Conservation (phyloP, 2,113 vertebrate species). For the Misgurnus mizolepis region DNA sequence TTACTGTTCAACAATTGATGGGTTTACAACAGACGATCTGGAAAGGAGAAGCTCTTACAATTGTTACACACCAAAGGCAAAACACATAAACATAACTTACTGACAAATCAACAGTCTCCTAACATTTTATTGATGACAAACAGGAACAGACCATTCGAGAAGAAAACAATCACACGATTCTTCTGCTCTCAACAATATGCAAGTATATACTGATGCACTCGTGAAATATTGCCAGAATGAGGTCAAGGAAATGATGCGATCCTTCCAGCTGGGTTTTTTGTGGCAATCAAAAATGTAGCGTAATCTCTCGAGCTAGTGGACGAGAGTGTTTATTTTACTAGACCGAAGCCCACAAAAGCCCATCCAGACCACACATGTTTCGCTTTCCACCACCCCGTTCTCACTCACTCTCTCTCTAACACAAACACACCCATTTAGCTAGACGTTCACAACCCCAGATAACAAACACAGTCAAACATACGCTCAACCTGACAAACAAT, state of each 20-base stretch:
- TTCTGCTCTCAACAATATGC: constrained; percentile 1
- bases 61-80: not conserved
- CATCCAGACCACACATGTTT: constrained; percentile 28
- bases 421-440: constrained; percentile 28
- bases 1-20: constrained; percentile 16
- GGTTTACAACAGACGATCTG: constrained; percentile 12
- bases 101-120: not conserved
- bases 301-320: constrained; percentile 27
- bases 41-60: constrained; percentile 7
- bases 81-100: constrained; percentile 17
- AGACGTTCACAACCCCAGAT: not conserved
- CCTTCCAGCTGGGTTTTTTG: constrained; percentile 31
- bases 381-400: not conserved
- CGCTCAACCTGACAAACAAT: not conserved
- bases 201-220: constrained; percentile 1
- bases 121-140: constrained; percentile 13
- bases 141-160: not conserved
- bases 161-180: not conserved
- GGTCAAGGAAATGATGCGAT: constrained; percentile 1
- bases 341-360: constrained; percentile 20
- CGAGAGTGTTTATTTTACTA: constrained; percentile 44
- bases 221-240: constrained; percentile 20
- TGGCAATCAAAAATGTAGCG: constrained; percentile 24
- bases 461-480: constrained; percentile 26
- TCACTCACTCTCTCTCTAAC: not conserved